Percentiles rank a stretch among this genome's conserved stretches.
These are phyloP conservation scores for Sphyrna mokarran DNA, from an alignment of 2,113 vertebrate species.

Conservation along the genomic window DNA sequence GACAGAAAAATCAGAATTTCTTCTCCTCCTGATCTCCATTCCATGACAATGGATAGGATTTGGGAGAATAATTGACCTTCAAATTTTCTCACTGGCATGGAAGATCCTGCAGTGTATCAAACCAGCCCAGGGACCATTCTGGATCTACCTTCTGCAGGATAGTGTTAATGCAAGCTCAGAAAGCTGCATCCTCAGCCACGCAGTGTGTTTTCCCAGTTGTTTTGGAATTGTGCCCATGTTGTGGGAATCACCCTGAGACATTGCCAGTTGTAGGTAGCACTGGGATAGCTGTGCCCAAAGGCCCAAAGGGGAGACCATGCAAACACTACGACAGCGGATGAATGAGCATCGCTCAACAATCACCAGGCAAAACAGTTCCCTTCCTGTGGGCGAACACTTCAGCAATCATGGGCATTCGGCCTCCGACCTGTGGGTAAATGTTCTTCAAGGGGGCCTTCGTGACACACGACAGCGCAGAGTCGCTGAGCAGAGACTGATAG, in stretches of 20 bases:
- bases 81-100: background rate
- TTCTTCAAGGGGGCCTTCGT: no score
- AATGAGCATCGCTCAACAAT: no score
- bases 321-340: no score
- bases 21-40: background rate
- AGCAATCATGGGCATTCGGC: no score
- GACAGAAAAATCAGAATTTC: background rate
- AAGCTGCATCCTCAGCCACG: background rate
- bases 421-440: no score
- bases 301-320: no score
- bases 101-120: background rate
- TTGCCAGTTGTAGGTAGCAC: background rate
- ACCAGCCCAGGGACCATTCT: background rate
- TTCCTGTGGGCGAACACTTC: no score
- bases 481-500: no score
- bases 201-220: background rate
- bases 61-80: background rate
- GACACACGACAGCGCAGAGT: no score
- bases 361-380: no score
- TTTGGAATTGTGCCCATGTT: background rate
- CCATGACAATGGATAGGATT: background rate
- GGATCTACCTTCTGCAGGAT: background rate
- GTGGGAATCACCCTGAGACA: background rate
- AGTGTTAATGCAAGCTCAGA: background rate
- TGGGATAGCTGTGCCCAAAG: background rate